These are phyloP conservation scores for Lamprotornis superbus DNA, from an alignment of 2,113 vertebrate genomes.

Conservation along the genomic window DNA sequence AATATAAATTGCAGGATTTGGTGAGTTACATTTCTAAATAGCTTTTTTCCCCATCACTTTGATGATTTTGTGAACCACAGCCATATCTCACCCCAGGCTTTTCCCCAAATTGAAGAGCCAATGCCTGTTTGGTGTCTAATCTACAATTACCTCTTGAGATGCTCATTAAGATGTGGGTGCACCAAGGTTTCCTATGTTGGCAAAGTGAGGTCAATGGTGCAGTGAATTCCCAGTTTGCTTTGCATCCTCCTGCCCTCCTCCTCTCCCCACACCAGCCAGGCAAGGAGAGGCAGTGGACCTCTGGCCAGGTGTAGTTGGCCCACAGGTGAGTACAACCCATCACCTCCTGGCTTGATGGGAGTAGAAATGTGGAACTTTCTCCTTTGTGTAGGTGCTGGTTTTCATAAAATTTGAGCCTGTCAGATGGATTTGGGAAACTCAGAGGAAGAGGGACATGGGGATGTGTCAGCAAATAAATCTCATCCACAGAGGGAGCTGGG, in stretches of 20 bases:
- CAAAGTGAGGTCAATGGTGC: neutral
- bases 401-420: neutral
- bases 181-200: neutral
- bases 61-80: neutral
- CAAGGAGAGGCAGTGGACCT: neutral
- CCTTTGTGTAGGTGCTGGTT: neutral
- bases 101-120: neutral
- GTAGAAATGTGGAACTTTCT: neutral
- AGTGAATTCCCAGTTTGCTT: neutral
- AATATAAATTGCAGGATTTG: neutral
- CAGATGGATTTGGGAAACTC: neutral
- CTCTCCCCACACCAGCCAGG: neutral
- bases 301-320: rapidly evolving
- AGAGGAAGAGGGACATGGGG: neutral
- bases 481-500: rapidly evolving
- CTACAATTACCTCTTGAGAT: neutral
- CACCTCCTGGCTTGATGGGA: neutral
- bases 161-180: neutral
- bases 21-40: neutral
- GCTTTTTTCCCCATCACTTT: neutral
- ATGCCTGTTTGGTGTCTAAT: neutral
- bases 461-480: neutral
- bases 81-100: neutral
- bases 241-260: neutral
- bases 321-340: neutral